Percentiles rank a stretch among this genome's conserved stretches.
phyloP scores from a whole-genome alignment of 2,888 invertebrate genomes.

The Papilio protenor region DNA sequence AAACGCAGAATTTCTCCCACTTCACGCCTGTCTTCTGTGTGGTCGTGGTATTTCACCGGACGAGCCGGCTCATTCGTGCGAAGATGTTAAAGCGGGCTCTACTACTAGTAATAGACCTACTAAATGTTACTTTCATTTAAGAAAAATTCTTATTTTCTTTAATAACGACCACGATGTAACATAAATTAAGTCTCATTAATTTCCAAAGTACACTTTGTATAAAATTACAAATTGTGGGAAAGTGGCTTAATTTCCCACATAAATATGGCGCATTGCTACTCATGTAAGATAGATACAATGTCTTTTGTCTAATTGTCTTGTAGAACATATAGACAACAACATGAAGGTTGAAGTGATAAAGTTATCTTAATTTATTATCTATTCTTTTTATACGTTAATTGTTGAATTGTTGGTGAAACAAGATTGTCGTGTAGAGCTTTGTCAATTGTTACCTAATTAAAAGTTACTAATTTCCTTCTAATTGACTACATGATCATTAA shows the following conservation, averaged over 20 bases:
- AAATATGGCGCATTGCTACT: constrained; percentile 16
- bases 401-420: constrained; percentile 25
- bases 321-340: constrained; percentile 21
- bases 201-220: constrained; percentile 9
- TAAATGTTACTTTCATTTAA: not conserved
- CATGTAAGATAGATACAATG: constrained; percentile 17
- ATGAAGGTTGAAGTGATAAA: constrained; percentile 10
- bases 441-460: constrained; percentile 30
- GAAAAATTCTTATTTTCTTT: not conserved
- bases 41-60: no score
- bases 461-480: constrained; percentile 3
- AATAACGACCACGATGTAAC: not conserved
- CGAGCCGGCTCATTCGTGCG: no score
- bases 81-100: no score
- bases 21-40: no score
- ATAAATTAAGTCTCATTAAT: constrained; percentile 27
- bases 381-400: constrained; percentile 23
- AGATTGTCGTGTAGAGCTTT: constrained; percentile 23
- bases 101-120: no score
- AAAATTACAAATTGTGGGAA: constrained; percentile 32
- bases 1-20: no score
- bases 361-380: constrained; percentile 17
- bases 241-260: constrained; percentile 17
- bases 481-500: not conserved
- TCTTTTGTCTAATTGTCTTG: constrained; percentile 26